Conservation (phyloP, 2,113 vertebrate species). For the Alces alces region DNA sequence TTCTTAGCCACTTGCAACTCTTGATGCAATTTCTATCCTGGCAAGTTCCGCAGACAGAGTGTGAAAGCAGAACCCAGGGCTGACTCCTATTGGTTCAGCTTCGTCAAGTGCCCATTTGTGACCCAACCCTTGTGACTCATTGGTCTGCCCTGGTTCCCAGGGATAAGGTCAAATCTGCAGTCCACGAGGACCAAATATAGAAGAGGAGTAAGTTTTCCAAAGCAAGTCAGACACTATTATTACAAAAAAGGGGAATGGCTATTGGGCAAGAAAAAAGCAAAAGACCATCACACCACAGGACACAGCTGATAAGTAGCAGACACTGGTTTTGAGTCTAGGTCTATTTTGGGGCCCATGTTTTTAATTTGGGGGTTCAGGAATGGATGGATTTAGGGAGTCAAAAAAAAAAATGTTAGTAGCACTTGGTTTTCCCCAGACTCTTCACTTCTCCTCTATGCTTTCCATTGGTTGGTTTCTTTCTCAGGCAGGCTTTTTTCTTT, state of each 20-base stretch:
- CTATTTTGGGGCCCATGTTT: background rate
- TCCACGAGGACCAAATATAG: background rate
- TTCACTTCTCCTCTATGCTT: background rate
- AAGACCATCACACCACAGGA: background rate
- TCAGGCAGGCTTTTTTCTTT: background rate
- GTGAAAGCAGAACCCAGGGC: background rate
- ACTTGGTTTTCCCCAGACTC: background rate
- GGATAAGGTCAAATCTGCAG: background rate
- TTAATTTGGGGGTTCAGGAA: background rate
- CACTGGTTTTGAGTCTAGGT: background rate
- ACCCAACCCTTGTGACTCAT: background rate
- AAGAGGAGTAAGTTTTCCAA: background rate
- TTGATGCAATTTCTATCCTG: background rate
- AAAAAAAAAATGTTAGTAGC: background rate
- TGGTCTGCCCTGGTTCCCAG: background rate
- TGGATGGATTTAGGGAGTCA: background rate
- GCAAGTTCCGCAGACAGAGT: background rate
- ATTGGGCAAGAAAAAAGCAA: background rate
- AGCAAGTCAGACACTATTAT: background rate
- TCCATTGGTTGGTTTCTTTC: background rate
- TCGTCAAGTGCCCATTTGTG: background rate
- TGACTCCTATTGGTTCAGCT: background rate
- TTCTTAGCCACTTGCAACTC: background rate
- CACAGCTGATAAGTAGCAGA: background rate
- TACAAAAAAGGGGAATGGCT: background rate